phyloP scores from a whole-genome alignment of 2,113 vertebrate genomes.

The Spea multiplicata region DNA sequence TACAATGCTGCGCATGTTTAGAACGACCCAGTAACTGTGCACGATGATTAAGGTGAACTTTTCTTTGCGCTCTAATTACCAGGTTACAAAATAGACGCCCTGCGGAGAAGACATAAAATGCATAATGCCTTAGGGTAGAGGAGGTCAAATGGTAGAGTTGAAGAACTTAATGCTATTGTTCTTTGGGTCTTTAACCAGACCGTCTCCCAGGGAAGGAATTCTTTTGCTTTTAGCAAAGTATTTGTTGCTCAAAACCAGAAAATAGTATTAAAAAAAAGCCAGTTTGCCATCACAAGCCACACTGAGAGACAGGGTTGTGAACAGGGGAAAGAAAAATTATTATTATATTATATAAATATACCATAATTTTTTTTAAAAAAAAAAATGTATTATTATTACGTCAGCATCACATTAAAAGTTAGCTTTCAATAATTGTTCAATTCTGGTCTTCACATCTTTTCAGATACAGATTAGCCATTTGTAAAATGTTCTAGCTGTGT shows the following conservation, averaged over 20 bases:
- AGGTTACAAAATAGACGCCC: constrained; percentile 17
- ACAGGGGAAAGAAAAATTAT: neutral
- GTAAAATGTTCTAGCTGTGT: no score
- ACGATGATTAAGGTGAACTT: neutral
- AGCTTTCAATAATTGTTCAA: no score
- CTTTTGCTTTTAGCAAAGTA: neutral
- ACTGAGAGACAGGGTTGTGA: neutral
- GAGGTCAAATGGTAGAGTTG: constrained; percentile 19
- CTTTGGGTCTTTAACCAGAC: neutral
- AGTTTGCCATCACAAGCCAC: neutral
- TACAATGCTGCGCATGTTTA: no score
- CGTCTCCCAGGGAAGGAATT: constrained; percentile 15
- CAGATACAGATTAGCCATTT: no score
- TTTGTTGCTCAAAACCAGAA: neutral
- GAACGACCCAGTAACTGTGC: no score
- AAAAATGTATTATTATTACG: no score
- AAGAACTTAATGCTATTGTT: constrained; percentile 16
- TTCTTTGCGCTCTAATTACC: constrained; percentile 10
- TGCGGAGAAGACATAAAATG: constrained; percentile 3
- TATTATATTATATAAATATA: no score
- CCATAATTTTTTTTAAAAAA: no score
- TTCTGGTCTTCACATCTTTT: no score
- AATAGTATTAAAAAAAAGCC: neutral
- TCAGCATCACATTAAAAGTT: no score
- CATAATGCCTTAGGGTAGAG: neutral